Base-by-base conservation (phyloP, 2,113 vertebrate genomes). In the Cygnus buccinator region DNA sequence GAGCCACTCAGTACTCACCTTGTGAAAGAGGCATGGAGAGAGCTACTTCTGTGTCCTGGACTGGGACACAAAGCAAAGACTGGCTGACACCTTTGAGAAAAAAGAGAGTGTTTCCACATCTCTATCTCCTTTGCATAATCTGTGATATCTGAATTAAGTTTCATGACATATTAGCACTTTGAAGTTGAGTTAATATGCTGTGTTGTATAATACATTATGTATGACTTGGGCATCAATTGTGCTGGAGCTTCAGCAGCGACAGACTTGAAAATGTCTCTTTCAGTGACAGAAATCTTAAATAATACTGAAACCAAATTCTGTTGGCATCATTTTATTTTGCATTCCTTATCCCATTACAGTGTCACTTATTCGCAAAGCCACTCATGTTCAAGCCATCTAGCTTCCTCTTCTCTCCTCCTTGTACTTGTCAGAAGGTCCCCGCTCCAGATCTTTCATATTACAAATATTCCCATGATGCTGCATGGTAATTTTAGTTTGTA, bases 101-200 rank as follows among this genome's bases (percentile, higher is more conserved):
- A 11, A 52, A 84, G 68, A 94, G 48, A 52, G 41, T 96, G 52
- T 92, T 97, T 96, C 77, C 92, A 93, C 72, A 66, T 96, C 95
- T 97, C 90, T 91, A 52, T 82, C 83, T 95, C 87, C 54, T 94
- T 93, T 96, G 95, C 90, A 92, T 97, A 96, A 97, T 94, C 79
- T 46, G 48, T 96, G 95, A 95, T 96, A 97, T 94, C 93, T 95
- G 97, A 98, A 97, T 97, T 97, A 95, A 88, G 75, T 97, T 98
- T 97, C 95, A 71, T 91, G 97, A 96, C 86, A 91, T 97, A 97
- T 97, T 97, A 98, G 92, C 94, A 95, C 95, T 97, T 94, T 96
- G 97, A 96, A 97, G 94, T 92, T 97, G 93, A 98, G 92, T 97
- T 97, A 97, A 97, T 96, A 97, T 79, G 92, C 89, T 86, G 73